Base-by-base conservation (phyloP, 2,797 vertebrate species). In the Arnoldichthys spilopterus region DNA sequence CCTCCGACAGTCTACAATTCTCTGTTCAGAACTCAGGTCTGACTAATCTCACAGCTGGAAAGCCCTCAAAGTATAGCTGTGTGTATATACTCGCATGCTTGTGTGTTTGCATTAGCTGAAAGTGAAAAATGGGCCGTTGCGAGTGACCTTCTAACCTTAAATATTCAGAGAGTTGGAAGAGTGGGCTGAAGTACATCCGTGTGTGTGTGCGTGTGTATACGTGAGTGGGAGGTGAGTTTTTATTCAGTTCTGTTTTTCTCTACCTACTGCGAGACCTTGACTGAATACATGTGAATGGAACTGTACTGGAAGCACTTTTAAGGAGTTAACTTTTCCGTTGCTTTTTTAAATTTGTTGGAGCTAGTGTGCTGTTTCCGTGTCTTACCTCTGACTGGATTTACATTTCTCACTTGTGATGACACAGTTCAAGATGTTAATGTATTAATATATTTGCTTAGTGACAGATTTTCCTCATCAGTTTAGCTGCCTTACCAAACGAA, bases 181-280 rank as follows among this genome's bases (percentile, higher is more conserved):
- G 30, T 53, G 47, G 68, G 47, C 30, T 54, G 45, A 26, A 72
- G 28, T 26, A 6, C 54, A n/a, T 49, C 37, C 32, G 37, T 37
- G 37, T 37, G 37, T 37, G 37, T 37, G 34, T 37, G 43, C 78
- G 76, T 81, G 84, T n/a, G 22, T 11, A 34, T 78, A 76, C 80
- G 16, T 82, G 64, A 70, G 8, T 76, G 74, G 63, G 72, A 85
- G 72, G 22, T 22, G 37, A 70, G 54, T 16, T n/a, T 70, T 70
- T 34, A 54, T 54, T 34, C 20, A 34, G n/a, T 11, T 54, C 43
- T n/a, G 12, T 5, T 70, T 62, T 43, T 40, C 20, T 43, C 26
- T 20, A 62, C 53, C 43, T 26, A 43, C 26, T 49, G 26, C 12
- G 20, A 40, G 45, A 71, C 77, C 58, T 62, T 82, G 84, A 53